Evolutionary conservation across 2,888 invertebrate species (phyloP).

Genomic region (Netelia inedita): DNA sequence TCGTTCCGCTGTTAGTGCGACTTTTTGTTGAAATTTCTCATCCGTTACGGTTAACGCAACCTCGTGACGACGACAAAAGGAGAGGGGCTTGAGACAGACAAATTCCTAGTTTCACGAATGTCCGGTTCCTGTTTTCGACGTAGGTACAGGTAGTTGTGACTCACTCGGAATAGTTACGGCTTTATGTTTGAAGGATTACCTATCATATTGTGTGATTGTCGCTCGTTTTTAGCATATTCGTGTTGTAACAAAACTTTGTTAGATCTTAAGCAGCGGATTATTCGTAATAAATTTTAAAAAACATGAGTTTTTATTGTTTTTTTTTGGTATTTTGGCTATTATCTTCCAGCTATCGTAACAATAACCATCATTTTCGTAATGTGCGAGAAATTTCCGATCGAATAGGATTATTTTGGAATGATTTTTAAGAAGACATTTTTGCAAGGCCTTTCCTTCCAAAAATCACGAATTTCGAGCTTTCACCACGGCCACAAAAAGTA

Average conservation of each 20-base stretch:
- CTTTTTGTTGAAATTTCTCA: slow-evolving; percentile 54
- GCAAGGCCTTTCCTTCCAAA: no score
- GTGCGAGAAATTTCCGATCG: no score
- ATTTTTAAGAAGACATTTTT: no score
- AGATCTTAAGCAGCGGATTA: no score
- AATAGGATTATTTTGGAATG: no score
- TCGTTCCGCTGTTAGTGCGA: slow-evolving; percentile 31
- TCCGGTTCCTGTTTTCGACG: slow-evolving; percentile 54
- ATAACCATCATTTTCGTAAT: no score
- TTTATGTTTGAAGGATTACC: background rate
- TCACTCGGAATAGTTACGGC: background rate
- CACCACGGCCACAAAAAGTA: no score
- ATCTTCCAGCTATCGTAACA: no score
- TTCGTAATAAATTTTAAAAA: no score
- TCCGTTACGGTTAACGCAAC: slow-evolving; percentile 53
- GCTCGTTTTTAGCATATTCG: background rate
- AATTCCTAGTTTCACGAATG: slow-evolving; percentile 41
- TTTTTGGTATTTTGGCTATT: no score
- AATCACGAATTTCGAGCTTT: no score
- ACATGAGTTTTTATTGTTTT: no score
- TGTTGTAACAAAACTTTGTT: background rate
- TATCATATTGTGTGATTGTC: background rate
- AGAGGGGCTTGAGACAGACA: background rate
- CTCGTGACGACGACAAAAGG: background rate
- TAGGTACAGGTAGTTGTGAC: background rate